Evolutionary conservation across 2,888 invertebrate species (phyloP).

Genomic region (Drosophila robusta): DNA sequence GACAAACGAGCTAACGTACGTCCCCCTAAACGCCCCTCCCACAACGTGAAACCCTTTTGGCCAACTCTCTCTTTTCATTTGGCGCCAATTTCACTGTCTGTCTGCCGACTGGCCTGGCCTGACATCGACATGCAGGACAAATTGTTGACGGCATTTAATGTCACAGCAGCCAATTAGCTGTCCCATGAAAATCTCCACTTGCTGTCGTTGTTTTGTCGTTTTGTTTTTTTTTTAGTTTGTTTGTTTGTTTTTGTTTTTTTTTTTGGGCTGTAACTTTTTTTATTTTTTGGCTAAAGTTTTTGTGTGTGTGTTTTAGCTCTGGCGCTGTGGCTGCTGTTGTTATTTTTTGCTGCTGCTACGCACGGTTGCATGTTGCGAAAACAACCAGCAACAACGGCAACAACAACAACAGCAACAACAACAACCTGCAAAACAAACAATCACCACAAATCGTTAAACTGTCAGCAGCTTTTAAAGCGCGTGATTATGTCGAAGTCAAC

Average conservation of each 20-base stretch:
- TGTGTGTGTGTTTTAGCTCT: slow-evolving; percentile 32
- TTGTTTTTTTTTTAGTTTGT: slow-evolving; percentile 3
- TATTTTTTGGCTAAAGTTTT: slow-evolving; percentile 56
- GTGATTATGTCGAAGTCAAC: slow-evolving; percentile 74
- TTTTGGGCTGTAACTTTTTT: slow-evolving; percentile 43
- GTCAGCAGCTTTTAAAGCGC: slow-evolving; percentile 82
- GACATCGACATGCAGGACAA: slow-evolving; percentile 81
- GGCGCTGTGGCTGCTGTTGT: slow-evolving; percentile 8
- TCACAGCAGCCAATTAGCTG: slow-evolving; percentile 82
- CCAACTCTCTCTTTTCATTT: slow-evolving; percentile 69
- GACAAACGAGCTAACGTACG: slow-evolving; percentile 59
- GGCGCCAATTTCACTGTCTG: slow-evolving; percentile 76
- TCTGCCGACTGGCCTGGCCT: slow-evolving; percentile 42
- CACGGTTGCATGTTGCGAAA: slow-evolving; percentile 74
- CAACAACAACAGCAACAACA: slow-evolving; percentile 22
- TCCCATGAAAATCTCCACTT: slow-evolving; percentile 77
- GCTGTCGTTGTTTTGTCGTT: slow-evolving; percentile 36
- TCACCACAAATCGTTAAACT: slow-evolving; percentile 83
- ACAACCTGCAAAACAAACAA: slow-evolving; percentile 69
- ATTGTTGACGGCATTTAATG: slow-evolving; percentile 81
- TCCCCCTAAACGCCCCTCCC: slow-evolving; percentile 3
- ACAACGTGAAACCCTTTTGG: slow-evolving; percentile 24
- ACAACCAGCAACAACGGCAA: slow-evolving; percentile 39
- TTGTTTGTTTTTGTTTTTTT: slow-evolving; percentile 25
- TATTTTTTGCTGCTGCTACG: slow-evolving; percentile 59